A percentile compares a stretch with the other conserved stretches of the same genome.
Conservation (phyloP, 2,113 vertebrate species). For the Laticauda colubrina region DNA sequence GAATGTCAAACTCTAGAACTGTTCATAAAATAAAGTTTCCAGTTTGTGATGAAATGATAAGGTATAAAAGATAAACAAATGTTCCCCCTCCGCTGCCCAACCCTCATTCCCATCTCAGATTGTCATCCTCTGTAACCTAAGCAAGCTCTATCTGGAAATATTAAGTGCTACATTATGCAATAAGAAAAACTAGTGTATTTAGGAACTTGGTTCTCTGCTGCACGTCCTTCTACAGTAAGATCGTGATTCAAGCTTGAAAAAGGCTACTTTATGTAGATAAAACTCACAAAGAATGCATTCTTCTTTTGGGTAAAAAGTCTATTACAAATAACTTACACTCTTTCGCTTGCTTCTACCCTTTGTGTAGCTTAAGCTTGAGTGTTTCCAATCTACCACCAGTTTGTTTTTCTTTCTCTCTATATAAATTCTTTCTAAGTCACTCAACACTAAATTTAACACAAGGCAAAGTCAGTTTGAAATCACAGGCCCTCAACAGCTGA, state of each 20-base stretch:
- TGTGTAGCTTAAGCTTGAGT: neutral
- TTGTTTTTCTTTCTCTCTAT: neutral
- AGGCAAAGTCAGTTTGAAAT: neutral
- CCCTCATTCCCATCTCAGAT: neutral
- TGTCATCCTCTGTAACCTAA: neutral
- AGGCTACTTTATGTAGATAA: neutral
- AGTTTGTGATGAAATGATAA: neutral
- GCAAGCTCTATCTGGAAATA: neutral
- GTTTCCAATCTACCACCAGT: neutral
- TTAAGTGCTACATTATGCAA: neutral
- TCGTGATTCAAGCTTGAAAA: neutral
- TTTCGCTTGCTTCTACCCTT: neutral
- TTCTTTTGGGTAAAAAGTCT: neutral
- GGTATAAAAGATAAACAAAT: neutral
- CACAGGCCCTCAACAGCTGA: neutral
- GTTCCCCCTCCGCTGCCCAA: neutral
- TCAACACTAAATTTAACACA: neutral
- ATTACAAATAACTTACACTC: neutral
- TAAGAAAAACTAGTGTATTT: neutral
- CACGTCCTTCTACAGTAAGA: neutral
- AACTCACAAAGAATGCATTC: neutral
- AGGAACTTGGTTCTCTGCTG: neutral
- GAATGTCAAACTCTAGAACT: neutral
- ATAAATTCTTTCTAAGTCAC: neutral
- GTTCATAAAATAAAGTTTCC: neutral